These are phyloP conservation scores for Trichogramma pretiosum DNA, from an alignment of 1,140 invertebrate genomes.

Conservation along the genomic window DNA sequence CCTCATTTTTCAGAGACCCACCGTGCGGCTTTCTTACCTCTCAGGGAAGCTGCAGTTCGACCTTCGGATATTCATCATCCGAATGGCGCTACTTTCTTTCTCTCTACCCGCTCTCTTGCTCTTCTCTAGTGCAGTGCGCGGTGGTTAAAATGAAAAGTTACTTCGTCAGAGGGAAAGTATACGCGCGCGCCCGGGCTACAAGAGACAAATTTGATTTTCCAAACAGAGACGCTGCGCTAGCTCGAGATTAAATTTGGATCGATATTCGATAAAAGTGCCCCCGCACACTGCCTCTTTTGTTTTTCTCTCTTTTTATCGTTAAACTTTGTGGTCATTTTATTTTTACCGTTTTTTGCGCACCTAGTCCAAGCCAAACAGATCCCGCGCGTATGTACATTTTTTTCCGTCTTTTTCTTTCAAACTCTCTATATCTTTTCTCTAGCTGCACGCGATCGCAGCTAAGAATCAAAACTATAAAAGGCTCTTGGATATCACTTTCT, in stretches of 20 bases:
- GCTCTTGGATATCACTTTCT: too few species aligned
- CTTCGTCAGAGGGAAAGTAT: background rate
- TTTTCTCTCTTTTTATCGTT: background rate
- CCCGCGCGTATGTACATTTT: too few species aligned
- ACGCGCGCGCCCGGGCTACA: background rate
- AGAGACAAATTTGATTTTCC: constrained; percentile 15
- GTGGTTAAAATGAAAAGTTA: constrained; percentile 16
- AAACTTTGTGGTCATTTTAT: background rate
- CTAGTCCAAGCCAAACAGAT: too few species aligned
- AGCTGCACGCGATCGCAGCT: too few species aligned
- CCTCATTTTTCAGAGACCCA: constrained; percentile 31
- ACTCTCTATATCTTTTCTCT: constrained; percentile 3
- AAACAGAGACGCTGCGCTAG: background rate
- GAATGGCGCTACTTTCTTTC: constrained; percentile 23
- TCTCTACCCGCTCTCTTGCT: too few species aligned
- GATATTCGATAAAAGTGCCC: background rate
- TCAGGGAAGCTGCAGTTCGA: constrained; percentile 14
- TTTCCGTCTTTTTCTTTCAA: background rate
- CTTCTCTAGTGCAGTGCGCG: background rate
- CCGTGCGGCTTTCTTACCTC: background rate
- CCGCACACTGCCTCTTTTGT: background rate
- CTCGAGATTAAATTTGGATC: constrained; percentile 12
- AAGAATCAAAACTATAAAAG: too few species aligned
- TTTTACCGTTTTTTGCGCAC: too few species aligned
- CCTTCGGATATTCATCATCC: constrained; percentile 24